Evolutionary conservation across 2,888 invertebrate genomes (phyloP).

Genomic region (Diplazon laetatorius): DNA sequence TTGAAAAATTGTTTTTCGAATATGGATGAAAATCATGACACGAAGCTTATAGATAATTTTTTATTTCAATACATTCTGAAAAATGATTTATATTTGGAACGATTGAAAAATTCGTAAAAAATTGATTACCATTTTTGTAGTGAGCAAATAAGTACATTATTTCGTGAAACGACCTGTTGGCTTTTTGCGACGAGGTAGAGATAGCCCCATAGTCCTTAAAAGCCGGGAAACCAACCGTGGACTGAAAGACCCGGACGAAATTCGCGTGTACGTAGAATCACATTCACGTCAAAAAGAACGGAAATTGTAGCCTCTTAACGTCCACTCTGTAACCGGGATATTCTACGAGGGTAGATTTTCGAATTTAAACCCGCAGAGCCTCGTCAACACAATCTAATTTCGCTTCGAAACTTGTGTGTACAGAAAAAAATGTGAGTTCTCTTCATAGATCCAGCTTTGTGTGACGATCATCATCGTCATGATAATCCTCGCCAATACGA

Average conservation of each 20-base stretch:
- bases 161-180: too few relatives aligned
- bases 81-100: too few relatives aligned
- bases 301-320: conserved; percentile 9
- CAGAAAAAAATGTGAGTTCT: too few relatives aligned
- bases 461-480: not conserved
- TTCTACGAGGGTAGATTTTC: not conserved
- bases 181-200: too few relatives aligned
- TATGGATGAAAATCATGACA: too few relatives aligned
- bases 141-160: too few relatives aligned
- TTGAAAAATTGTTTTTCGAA: too few relatives aligned
- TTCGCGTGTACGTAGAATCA: conserved; percentile 14
- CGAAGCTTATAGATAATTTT: too few relatives aligned
- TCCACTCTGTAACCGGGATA: not conserved
- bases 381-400: conserved; percentile 61
- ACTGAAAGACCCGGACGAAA: conserved; percentile 30
- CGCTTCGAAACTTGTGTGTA: conserved; percentile 64
- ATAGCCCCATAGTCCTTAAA: too few relatives aligned
- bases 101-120: too few relatives aligned
- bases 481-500: conserved; percentile 6
- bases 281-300: conserved; percentile 48
- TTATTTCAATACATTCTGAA: too few relatives aligned
- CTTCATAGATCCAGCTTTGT: not conserved
- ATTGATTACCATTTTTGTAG: too few relatives aligned
- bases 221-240: not conserved
- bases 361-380: not conserved